Conservation (phyloP, 1,140 invertebrate species). For the Drosophila yakuba region DNA sequence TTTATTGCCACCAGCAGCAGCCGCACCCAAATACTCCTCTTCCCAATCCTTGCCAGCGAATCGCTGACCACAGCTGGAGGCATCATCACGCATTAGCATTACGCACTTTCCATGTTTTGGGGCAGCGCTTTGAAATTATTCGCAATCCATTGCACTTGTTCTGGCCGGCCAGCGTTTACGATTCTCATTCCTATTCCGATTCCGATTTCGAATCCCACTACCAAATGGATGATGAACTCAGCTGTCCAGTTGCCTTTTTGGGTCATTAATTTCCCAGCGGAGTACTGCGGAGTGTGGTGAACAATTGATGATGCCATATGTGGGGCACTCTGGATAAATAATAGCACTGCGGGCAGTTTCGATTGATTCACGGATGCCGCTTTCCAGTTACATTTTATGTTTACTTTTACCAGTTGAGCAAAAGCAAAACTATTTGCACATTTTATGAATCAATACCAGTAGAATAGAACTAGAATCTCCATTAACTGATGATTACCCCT, state of each 20-base stretch:
- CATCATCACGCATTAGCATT: slow-evolving; percentile 53
- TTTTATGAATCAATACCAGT: background rate
- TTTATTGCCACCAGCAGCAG: slow-evolving; percentile 38
- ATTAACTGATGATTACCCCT: too few species aligned
- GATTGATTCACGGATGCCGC: slow-evolving; percentile 19
- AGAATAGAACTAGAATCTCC: too few species aligned
- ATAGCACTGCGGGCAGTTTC: slow-evolving; percentile 6
- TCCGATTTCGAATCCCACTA: background rate
- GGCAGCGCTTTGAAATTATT: slow-evolving; percentile 31
- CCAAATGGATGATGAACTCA: slow-evolving; percentile 35
- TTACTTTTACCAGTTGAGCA: background rate
- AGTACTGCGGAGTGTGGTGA: slow-evolving; percentile 6
- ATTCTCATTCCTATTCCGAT: background rate
- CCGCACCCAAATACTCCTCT: background rate
- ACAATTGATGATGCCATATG: slow-evolving; percentile 40
- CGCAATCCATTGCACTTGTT: slow-evolving; percentile 41
- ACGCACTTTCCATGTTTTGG: slow-evolving; percentile 18
- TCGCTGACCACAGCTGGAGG: slow-evolving; percentile 44
- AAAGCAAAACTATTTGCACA: too few species aligned
- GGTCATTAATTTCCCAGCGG: slow-evolving; percentile 26
- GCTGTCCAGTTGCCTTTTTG: slow-evolving; percentile 38
- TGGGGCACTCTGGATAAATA: slow-evolving; percentile 24
- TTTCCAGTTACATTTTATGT: background rate
- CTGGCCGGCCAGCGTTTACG: background rate
- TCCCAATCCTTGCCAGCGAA: slow-evolving; percentile 4